Evolutionary conservation across 2,888 invertebrate species (phyloP).

Genomic region (Steinernema scapterisci): DNA sequence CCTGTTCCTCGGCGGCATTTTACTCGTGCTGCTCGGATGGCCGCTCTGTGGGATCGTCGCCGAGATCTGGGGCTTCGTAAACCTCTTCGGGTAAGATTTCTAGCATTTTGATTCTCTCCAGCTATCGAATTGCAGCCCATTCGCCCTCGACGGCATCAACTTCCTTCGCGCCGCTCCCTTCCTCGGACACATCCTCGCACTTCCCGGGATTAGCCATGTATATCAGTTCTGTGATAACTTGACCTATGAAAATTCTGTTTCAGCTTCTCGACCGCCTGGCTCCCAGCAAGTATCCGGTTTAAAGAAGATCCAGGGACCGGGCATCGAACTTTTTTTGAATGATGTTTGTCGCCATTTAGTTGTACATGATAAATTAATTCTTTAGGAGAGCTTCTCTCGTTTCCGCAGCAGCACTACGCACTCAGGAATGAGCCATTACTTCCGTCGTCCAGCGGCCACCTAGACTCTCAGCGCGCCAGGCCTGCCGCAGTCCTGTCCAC

Average conservation of each 20-base stretch:
- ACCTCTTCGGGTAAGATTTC: constrained; percentile 72
- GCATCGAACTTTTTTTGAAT: too few relatives aligned
- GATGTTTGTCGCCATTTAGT: too few relatives aligned
- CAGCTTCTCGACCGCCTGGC: constrained; percentile 63
- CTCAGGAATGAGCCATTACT: too few relatives aligned
- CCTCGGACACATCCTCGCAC: constrained; percentile 83
- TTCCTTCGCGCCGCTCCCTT: constrained; percentile 91
- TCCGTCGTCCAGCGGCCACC: too few relatives aligned
- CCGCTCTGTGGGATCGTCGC: constrained; percentile 92
- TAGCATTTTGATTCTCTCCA: not conserved
- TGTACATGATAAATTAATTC: too few relatives aligned
- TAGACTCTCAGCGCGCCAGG: too few relatives aligned
- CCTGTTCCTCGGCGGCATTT: constrained; percentile 52
- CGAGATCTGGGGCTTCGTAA: constrained; percentile 91
- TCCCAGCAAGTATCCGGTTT: constrained; percentile 66
- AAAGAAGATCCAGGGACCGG: too few relatives aligned
- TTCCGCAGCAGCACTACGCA: too few relatives aligned
- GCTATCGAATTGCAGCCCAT: constrained; percentile 79
- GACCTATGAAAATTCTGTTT: too few relatives aligned
- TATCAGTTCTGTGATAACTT: too few relatives aligned
- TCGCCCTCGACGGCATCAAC: constrained; percentile 82
- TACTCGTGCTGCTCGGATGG: constrained; percentile 76
- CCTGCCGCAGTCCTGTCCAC: too few relatives aligned
- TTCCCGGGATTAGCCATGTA: constrained; percentile 86
- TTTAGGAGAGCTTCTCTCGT: too few relatives aligned